Evolutionary conservation across 2,888 invertebrate species (phyloP), one percentile per base, ranked within the genome.

Genomic region (Eudemis profundana): DNA sequence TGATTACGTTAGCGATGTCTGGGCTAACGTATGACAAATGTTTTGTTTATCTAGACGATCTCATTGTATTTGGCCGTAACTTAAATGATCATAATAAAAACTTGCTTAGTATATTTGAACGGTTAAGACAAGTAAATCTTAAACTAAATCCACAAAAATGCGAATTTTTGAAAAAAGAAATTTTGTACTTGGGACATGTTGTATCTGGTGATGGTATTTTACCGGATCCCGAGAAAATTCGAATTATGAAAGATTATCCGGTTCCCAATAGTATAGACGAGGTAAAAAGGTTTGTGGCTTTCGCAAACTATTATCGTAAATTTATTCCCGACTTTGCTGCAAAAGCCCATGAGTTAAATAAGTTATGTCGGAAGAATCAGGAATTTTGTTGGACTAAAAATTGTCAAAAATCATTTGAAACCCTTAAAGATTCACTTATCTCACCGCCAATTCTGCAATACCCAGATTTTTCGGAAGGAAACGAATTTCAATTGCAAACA

Each of bases 141-240:
- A 54, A 54, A 42, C n/a, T 27, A 14, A 54, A 54, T 14, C 54
- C 54, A n/a, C 19, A 40, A 14, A 60, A 60, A 59, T 59, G 59
- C 19, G 23, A 59, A 4, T 59, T 59, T 10, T 36, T 21, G 8
- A 29, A 15, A 19, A 47, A 33, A n/a, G 21, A 50, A 60, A 49
- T 38, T 21, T 14, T 38, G 17, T 60, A 60, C 23, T 17, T 60
- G 5, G 50, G 60, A 12, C 50, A 60, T 7, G 38, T 49, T 4
- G 38, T 47, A 15, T n/a, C 60, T 10, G 21, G 15, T 7, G 40
- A 49, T 29, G 59, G 47, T 15, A 44, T 46, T 33, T 36, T 10
- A 40, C 60, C 60, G 4, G 60, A 60, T 27, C 60, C 60, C 3
- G 40, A 49, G 8, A 49, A 49, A 49, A 27, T 29, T 15, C 27